Percentiles rank a stretch among this genome's conserved stretches.
Conservation (phyloP, 2,888 invertebrate species). For the Macrophya alboannulata region DNA sequence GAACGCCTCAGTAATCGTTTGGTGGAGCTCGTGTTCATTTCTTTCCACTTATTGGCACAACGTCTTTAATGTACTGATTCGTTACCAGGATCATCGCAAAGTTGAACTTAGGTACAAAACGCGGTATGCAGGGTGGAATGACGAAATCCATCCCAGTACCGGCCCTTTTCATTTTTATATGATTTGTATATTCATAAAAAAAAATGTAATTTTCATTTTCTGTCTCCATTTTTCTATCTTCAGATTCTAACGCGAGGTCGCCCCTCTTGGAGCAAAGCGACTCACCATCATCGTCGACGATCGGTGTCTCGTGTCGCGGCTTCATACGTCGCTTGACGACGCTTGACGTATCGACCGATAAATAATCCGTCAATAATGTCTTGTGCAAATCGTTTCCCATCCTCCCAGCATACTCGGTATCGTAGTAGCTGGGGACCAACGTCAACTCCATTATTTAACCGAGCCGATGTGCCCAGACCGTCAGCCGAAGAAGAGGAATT, state of each 20-base stretch:
- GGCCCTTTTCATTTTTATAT: neutral
- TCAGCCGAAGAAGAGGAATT: conserved; percentile 83
- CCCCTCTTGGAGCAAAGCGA: conserved; percentile 18
- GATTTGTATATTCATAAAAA: no score
- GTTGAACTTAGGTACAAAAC: neutral
- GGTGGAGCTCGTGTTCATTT: neutral
- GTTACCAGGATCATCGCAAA: neutral
- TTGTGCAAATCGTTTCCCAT: conserved; percentile 78
- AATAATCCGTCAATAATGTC: conserved; percentile 70
- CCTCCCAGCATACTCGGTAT: conserved; percentile 77
- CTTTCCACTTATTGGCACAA: neutral
- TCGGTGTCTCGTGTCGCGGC: neutral
- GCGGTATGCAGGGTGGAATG: neutral
- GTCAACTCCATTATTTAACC: conserved; percentile 80
- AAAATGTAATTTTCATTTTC: no score
- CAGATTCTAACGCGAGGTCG: conserved; percentile 19
- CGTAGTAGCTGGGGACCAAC: conserved; percentile 85
- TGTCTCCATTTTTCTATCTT: neutral
- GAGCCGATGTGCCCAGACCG: conserved; percentile 75
- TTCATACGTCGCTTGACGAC: neutral
- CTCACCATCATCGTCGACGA: neutral
- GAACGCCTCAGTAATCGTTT: neutral
- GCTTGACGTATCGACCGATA: conserved; percentile 1
- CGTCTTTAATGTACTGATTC: neutral
- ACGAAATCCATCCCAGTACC: neutral